phyloP scores from a whole-genome alignment of 1,140 invertebrate species.

The Lepeophtheirus salmonis region DNA sequence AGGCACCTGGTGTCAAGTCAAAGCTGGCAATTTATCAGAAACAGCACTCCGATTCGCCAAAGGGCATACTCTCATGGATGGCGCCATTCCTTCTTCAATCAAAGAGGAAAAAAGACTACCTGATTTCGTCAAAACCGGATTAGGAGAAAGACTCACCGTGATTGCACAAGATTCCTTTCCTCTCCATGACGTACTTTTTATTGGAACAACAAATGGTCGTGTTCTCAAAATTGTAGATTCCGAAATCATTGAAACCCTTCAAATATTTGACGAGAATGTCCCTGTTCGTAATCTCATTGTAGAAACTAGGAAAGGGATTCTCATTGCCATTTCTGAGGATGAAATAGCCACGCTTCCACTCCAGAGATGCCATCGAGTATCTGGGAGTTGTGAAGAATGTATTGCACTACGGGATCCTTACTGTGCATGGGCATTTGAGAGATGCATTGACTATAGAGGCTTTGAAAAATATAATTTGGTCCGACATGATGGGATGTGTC shows the following conservation, averaged over 20 bases:
- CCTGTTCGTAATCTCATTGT: constrained; percentile 37
- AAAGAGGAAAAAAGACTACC: background rate
- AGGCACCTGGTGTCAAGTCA: constrained; percentile 29
- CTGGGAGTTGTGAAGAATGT: constrained; percentile 43
- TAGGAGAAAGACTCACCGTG: constrained; percentile 46
- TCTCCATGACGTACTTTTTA: constrained; percentile 33
- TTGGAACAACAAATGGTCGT: constrained; percentile 35
- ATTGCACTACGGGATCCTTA: constrained; percentile 85
- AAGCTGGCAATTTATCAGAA: constrained; percentile 28
- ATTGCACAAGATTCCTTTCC: constrained; percentile 85
- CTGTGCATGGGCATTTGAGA: constrained; percentile 76
- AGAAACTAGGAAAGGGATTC: constrained; percentile 16
- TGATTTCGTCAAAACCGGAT: constrained; percentile 21
- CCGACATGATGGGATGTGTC: background rate
- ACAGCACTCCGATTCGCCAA: constrained; percentile 33
- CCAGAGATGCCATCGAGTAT: constrained; percentile 49
- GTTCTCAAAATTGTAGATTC: constrained; percentile 39
- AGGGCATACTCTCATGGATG: constrained; percentile 36
- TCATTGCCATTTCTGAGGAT: constrained; percentile 71
- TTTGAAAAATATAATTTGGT: background rate
- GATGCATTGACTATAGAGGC: background rate
- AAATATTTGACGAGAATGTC: constrained; percentile 33
- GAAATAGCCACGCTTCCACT: constrained; percentile 67
- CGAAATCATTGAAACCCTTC: constrained; percentile 37
- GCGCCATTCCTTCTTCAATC: constrained; percentile 26